phyloP scores from a whole-genome alignment of 1,140 invertebrate genomes.

The Hetaerina americana region DNA sequence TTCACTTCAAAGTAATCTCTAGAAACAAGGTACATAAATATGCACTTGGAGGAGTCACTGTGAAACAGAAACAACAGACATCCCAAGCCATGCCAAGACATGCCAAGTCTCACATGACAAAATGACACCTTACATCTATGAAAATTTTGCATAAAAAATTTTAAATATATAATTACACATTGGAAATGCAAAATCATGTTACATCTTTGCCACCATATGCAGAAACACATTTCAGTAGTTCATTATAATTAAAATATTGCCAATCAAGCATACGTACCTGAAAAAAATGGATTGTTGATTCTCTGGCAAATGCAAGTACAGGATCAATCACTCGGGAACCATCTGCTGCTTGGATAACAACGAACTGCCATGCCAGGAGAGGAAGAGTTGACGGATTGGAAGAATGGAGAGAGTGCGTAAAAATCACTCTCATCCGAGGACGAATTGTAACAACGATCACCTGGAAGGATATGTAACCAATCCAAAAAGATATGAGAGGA shows the following conservation, averaged over 20 bases:
- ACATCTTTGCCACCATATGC: too few species aligned
- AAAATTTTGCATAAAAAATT: too few species aligned
- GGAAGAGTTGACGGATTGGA: conserved; percentile 56
- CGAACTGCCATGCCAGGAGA: conserved; percentile 83
- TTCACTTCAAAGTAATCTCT: too few species aligned
- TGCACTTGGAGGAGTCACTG: too few species aligned
- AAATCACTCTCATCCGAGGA: conserved; percentile 55
- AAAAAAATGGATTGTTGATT: conserved; percentile 68
- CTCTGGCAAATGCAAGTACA: conserved; percentile 73
- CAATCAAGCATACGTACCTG: conserved; percentile 40
- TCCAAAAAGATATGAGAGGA: neutral
- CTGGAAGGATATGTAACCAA: conserved; percentile 24
- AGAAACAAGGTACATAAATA: too few species aligned
- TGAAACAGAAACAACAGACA: too few species aligned
- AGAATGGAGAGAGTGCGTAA: conserved; percentile 42
- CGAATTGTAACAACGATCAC: conserved; percentile 75
- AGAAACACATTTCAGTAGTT: neutral
- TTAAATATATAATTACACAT: too few species aligned
- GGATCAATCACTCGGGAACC: conserved; percentile 58
- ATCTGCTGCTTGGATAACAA: conserved; percentile 65
- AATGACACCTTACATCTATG: too few species aligned
- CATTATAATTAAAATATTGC: neutral
- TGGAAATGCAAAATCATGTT: too few species aligned
- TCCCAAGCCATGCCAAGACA: too few species aligned
- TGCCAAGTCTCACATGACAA: too few species aligned